Evolutionary conservation across 2,113 vertebrate species (phyloP).

Genomic region (Hemicordylus capensis): DNA sequence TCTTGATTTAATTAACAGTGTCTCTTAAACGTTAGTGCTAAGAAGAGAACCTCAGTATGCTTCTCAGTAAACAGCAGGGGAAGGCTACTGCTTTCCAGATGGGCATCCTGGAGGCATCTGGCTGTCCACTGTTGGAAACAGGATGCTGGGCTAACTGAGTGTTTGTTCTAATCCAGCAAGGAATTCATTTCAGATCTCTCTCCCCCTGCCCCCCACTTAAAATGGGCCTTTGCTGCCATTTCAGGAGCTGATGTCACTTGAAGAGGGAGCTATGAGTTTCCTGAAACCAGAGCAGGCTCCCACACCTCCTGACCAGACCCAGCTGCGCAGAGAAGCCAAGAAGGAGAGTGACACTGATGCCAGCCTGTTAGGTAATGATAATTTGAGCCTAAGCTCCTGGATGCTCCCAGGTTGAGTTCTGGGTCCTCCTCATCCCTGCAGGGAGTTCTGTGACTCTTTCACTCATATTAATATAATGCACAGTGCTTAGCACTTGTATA

Average conservation of each 20-base stretch:
- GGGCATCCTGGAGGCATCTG: too few species aligned
- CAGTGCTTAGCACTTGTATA: too few species aligned
- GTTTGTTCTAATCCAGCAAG: background rate
- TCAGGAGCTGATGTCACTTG: background rate
- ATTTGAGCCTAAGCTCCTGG: background rate
- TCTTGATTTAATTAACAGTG: too few species aligned
- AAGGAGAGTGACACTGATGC: background rate
- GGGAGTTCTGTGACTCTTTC: too few species aligned
- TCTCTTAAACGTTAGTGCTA: too few species aligned
- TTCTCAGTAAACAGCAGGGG: too few species aligned
- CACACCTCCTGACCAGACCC: background rate
- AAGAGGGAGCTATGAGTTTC: background rate
- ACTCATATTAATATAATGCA: too few species aligned
- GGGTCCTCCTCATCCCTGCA: background rate
- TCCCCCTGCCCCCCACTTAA: background rate
- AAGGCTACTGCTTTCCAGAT: background rate
- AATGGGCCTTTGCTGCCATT: background rate
- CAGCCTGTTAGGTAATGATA: background rate
- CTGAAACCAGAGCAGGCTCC: background rate
- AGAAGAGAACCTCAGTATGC: too few species aligned
- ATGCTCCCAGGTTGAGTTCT: background rate
- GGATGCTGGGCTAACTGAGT: background rate
- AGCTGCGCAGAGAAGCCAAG: background rate
- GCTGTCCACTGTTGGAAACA: background rate
- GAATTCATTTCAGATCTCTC: accelerated